phyloP scores from a whole-genome alignment of 2,888 invertebrate genomes.

The Leptopterna dolabrata region DNA sequence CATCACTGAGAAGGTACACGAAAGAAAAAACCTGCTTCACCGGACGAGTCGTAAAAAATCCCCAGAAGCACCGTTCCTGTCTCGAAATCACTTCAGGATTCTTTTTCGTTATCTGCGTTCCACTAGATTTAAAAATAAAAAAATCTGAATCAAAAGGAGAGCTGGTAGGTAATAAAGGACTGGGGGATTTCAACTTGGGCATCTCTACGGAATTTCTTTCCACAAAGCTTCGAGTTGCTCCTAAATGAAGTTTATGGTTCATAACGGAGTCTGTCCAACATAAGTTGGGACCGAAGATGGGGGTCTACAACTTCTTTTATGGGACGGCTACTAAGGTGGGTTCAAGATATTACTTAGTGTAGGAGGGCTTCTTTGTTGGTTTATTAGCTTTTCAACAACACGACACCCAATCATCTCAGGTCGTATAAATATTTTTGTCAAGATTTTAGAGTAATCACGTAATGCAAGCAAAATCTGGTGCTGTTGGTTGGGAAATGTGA shows the following conservation, averaged over 20 bases:
- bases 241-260: not conserved
- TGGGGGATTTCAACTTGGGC: not conserved
- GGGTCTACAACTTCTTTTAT: no score
- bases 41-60: not conserved
- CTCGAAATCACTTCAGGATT: not conserved
- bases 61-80: not conserved
- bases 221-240: not conserved
- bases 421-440: no score
- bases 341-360: no score
- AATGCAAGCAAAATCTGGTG: no score
- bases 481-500: no score
- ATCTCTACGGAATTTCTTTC: not conserved
- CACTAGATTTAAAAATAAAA: not conserved
- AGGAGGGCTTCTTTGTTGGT: no score
- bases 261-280: not conserved
- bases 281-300: no score
- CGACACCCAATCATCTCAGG: no score
- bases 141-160: not conserved
- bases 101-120: not conserved
- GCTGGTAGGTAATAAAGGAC: not conserved
- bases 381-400: no score
- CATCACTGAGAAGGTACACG: not conserved
- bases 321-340: no score
- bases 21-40: not conserved
- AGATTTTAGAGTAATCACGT: no score